Conservation (phyloP, 2,113 vertebrate genomes). For the Felis catus region DNA sequence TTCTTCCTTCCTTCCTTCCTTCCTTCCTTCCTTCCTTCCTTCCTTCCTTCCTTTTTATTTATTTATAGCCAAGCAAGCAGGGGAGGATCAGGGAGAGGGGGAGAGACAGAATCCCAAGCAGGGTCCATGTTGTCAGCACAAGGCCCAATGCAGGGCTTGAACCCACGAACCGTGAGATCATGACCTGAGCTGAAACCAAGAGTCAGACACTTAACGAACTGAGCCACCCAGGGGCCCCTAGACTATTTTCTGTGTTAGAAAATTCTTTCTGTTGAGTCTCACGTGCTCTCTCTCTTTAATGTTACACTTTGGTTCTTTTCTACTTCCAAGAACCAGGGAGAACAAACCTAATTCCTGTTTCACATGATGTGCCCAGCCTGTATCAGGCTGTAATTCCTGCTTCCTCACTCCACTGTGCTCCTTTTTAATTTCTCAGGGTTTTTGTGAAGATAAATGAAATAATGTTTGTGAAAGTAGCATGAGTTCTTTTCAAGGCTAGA, state of each 20-base stretch:
- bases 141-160: too few species aligned
- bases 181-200: too few species aligned
- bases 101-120: too few species aligned
- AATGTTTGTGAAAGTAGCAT: neutral
- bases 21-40: too few species aligned
- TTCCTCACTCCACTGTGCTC: neutral
- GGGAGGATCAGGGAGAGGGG: too few species aligned
- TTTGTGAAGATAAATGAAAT: slow-evolving; percentile 55
- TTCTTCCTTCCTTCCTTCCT: neutral
- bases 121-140: too few species aligned
- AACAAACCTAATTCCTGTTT: neutral
- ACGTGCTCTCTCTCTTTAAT: neutral
- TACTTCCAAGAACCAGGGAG: neutral
- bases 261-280: neutral
- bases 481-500: slow-evolving; percentile 53
- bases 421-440: neutral
- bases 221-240: too few species aligned
- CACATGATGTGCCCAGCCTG: neutral
- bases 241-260: neutral
- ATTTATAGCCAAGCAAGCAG: too few species aligned
- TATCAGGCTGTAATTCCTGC: neutral
- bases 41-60: too few species aligned
- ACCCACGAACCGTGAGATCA: too few species aligned
- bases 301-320: neutral
- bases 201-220: too few species aligned